Evolutionary conservation across 2,797 vertebrate species (phyloP), one percentile per base, ranked within the genome.

Genomic region (Decapterus maruadsi): DNA sequence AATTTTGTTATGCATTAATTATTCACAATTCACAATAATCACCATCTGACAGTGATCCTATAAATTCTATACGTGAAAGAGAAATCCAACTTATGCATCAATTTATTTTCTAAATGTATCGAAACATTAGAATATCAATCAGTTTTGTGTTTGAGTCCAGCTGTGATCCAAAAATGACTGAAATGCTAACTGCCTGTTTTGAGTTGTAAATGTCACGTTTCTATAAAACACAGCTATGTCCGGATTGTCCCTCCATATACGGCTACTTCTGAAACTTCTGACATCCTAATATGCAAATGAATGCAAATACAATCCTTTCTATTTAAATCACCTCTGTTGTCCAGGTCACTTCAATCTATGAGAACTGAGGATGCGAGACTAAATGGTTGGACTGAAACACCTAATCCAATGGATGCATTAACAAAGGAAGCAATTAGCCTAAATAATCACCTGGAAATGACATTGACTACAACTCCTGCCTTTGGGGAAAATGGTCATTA

Each of bases 391-490:
- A 73, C 60, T 75, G 54, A 84, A 83, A 78, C 63, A 56, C 78
- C 63, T 76, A 85, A 88, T 88, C 73, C 80, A 89, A 64, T 74
- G 77, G 77, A 78, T 0, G 67, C 83, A 84, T 83, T 84, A 83
- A 89, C 72, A 36, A 84, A 84, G 73, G 76, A 76, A 83, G 73
- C 80, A 93, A 92, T 92, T 92, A 91, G 89, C 88, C 89, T 72
- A 90, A 87, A 89, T 90, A 84, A 79, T 88, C 80, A 86, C 79
- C 82, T 84, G 84, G 40, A 87, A 83, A 84, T 74, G 75, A 80
- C 89, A 88, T 80, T 81, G 83, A 89, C 82, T 75, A 75, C 81
- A 73, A 87, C 77, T 69, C 70, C 70, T 80, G 77, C 69, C 65
- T 8, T 61, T 4, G 29, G 75, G 65, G 43, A 42, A 81, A 85